These are phyloP conservation scores for Netelia virgata DNA, from an alignment of 2,888 invertebrate species.

Conservation along the genomic window DNA sequence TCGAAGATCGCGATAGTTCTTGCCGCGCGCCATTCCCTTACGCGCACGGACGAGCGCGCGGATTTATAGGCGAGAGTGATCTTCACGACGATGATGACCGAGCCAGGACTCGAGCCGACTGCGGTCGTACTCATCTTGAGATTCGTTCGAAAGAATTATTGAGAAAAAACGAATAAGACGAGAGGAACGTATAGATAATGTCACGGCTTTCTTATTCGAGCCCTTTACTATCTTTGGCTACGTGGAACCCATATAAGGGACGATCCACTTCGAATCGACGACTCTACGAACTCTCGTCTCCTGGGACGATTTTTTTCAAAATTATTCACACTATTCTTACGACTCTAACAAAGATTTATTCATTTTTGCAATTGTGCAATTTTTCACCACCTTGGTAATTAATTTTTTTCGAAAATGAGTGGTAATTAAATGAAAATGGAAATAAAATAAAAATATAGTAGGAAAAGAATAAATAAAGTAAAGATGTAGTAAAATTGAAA, in stretches of 20 bases:
- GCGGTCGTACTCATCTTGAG: slow-evolving; percentile 67
- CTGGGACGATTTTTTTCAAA: too few relatives aligned
- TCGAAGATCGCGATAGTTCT: slow-evolving; percentile 35
- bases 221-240: too few relatives aligned
- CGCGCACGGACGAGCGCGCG: slow-evolving; percentile 34
- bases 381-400: too few relatives aligned
- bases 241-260: neutral
- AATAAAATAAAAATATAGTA: neutral
- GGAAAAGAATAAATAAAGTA: too few relatives aligned
- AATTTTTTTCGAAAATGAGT: too few relatives aligned
- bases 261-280: too few relatives aligned
- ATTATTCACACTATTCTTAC: too few relatives aligned
- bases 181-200: slow-evolving; percentile 62
- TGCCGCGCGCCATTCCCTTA: slow-evolving; percentile 26
- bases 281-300: too few relatives aligned
- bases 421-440: slow-evolving; percentile 12
- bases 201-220: slow-evolving; percentile 35
- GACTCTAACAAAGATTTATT: too few relatives aligned
- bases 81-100: slow-evolving; percentile 22
- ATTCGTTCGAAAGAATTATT: slow-evolving; percentile 69
- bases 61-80: slow-evolving; percentile 23
- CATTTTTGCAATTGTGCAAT: too few relatives aligned
- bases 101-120: slow-evolving; percentile 27
- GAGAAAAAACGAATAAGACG: slow-evolving; percentile 60
- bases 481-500: too few relatives aligned